Conservation (phyloP, 2,113 vertebrate species). For the Alethe castanea region DNA sequence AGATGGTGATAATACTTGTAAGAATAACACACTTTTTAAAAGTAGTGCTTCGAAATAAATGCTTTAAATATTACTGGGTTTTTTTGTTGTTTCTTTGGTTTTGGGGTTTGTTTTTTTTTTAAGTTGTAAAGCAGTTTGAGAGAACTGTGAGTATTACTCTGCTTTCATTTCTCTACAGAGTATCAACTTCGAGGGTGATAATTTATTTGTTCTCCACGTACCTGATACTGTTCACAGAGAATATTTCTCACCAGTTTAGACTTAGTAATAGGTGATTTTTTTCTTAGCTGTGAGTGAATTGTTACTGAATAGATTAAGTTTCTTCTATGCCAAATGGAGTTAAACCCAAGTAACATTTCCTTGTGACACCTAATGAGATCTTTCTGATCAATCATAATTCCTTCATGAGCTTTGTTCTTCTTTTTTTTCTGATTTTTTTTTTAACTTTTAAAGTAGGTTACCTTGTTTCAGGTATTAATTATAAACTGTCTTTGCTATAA, state of each 20-base stretch:
- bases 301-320: neutral
- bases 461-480: neutral
- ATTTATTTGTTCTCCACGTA: neutral
- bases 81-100: neutral
- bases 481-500: neutral
- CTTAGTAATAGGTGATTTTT: neutral
- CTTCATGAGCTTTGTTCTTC: neutral
- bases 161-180: neutral
- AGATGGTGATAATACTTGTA: neutral
- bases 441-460: neutral
- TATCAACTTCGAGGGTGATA: neutral
- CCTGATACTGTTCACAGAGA: neutral
- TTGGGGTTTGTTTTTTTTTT: neutral
- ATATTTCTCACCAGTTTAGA: neutral
- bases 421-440: neutral
- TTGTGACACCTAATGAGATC: neutral
- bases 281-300: neutral
- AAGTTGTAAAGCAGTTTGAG: neutral
- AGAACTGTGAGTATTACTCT: neutral
- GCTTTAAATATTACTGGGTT: neutral
- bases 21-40: neutral
- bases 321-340: neutral
- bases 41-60: neutral
- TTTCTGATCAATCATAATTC: neutral
- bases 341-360: neutral